These are phyloP conservation scores for Dasypolia templi DNA, from an alignment of 2,888 invertebrate species.

Conservation along the genomic window DNA sequence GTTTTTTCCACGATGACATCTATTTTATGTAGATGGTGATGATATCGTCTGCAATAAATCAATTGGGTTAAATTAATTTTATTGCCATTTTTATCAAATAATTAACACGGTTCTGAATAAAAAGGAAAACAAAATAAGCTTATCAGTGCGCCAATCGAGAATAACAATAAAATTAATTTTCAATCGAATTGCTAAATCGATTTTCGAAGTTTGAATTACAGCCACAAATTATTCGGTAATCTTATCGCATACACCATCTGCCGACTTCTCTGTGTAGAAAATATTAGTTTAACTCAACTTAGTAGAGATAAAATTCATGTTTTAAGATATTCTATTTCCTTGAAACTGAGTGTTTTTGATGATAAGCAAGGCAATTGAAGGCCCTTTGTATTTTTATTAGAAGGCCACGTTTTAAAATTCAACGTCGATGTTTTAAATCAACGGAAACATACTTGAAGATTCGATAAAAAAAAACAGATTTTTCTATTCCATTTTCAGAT, in stretches of 20 bases:
- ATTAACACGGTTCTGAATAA: background rate
- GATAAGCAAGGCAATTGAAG: slow-evolving; percentile 37
- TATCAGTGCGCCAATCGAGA: slow-evolving; percentile 33
- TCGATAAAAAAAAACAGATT: background rate
- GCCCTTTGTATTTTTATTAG: slow-evolving; percentile 17
- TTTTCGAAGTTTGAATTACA: slow-evolving; percentile 54
- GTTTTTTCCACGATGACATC: slow-evolving; percentile 3
- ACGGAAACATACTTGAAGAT: background rate
- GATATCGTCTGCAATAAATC: slow-evolving; percentile 9
- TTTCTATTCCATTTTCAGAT: background rate
- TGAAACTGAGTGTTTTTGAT: slow-evolving; percentile 35
- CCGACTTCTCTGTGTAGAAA: slow-evolving; percentile 26
- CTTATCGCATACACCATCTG: slow-evolving; percentile 66
- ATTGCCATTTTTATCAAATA: slow-evolving; percentile 15
- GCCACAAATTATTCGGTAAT: slow-evolving; percentile 62
- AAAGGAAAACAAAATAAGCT: slow-evolving; percentile 14
- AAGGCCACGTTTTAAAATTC: background rate
- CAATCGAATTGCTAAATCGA: slow-evolving; percentile 56
- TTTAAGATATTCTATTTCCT: slow-evolving; percentile 35
- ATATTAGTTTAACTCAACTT: slow-evolving; percentile 7
- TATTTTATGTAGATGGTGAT: slow-evolving; percentile 9
- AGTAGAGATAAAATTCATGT: slow-evolving; percentile 38
- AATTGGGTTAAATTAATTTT: background rate
- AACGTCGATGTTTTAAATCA: background rate
- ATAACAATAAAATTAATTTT: slow-evolving; percentile 50